Evolutionary conservation across 2,797 vertebrate genomes (phyloP), one percentile per base, ranked within the genome.

Genomic region (Brotogeris chrysoptera): DNA sequence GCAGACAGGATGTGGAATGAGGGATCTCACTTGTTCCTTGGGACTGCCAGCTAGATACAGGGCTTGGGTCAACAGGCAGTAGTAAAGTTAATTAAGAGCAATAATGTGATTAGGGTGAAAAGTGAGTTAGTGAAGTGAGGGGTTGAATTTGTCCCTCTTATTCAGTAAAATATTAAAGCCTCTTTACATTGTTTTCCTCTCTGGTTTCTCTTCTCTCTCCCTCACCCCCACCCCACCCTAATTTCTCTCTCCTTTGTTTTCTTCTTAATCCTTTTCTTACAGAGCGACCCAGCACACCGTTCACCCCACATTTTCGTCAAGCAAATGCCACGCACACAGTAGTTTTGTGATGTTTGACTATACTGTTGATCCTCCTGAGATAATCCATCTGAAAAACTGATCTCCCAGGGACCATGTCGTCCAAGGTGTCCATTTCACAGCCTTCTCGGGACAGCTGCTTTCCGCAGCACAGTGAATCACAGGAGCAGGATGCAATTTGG

Each of bases 401-500:
- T 19, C 47, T 47, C 14, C 3, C 21, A 13, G 19, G 53, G 16
- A 15, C 24, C 3, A 0, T 0, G 10, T 7, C 23, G 17, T 13
- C 57, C 44, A 2, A 17, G 34, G 50, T 1, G 2, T 34, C 32
- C 24, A 7, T 64, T 47, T 47, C 50, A 25, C 68, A 43, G 25
- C 44, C 66, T 25, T 10, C 27, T 25, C 1, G 2, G 50, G 61
- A 30, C 59, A 44, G 65, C 60, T 39, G 16, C n/a, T 38, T 13
- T 5, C 19, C 17, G 59, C 50, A 49, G 32, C 28, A 5, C 36
- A 4, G 24, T 2, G 36, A 57, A 11, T 32, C 47, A 27, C 0
- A 1, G 25, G 6, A 44, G 25, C 1, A 3, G 21, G 38, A 9
- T 5, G 34, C 20, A 3, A 5, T 2, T 20, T 21, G 1, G 2